A percentile compares a stretch with the other conserved stretches of the same genome.
Conservation (phyloP, 2,888 invertebrate species). For the Labia minor region DNA sequence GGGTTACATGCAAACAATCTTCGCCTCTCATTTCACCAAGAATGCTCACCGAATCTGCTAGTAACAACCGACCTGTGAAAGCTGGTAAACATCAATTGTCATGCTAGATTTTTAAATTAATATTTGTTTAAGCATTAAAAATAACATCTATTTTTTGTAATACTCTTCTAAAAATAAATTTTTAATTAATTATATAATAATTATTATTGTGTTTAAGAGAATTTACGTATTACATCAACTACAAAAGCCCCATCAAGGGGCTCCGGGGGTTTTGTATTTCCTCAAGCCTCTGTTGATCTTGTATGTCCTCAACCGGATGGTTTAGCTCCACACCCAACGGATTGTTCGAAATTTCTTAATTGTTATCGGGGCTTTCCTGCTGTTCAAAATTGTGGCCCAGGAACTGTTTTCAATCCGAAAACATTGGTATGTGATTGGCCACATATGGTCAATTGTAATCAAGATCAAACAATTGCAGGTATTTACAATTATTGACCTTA, state of each 20-base stretch:
- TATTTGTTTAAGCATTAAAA: neutral
- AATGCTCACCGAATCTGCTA: neutral
- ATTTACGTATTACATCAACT: too few relatives aligned
- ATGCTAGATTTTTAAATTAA: too few relatives aligned
- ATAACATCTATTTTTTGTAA: neutral
- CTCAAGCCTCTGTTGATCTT: neutral
- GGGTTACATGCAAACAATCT: slow-evolving; percentile 40
- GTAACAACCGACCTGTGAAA: neutral
- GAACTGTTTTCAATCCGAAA: slow-evolving; percentile 49
- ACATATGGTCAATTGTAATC: slow-evolving; percentile 42
- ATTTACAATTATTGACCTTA: too few relatives aligned
- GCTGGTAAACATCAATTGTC: too few relatives aligned
- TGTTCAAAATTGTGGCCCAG: slow-evolving; percentile 49
- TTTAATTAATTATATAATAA: too few relatives aligned
- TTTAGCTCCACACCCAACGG: slow-evolving; percentile 45
- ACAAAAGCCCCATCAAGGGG: too few relatives aligned
- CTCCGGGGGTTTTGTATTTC: neutral
- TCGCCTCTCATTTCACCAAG: neutral
- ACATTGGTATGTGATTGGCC: slow-evolving; percentile 48
- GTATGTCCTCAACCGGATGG: slow-evolving; percentile 32
- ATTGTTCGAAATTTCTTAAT: slow-evolving; percentile 52
- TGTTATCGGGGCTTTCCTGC: slow-evolving; percentile 48
- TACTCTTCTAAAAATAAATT: too few relatives aligned
- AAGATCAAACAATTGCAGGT: too few relatives aligned
- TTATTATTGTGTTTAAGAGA: too few relatives aligned